Conservation (phyloP, 1,140 invertebrate genomes). For the Pseudomyrmex pallidus region DNA sequence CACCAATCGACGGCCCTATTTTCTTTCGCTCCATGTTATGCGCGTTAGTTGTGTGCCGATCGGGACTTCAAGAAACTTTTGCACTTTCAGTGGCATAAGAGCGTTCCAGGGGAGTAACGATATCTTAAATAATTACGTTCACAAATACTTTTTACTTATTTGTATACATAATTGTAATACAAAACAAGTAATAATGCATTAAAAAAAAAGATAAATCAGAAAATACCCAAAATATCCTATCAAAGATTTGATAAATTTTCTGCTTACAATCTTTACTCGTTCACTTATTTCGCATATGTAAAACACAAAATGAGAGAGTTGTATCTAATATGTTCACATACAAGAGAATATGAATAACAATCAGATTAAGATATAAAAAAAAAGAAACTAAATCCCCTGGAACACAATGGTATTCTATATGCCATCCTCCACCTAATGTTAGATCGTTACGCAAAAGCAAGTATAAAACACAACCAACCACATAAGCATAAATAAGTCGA, state of each 20-base stretch:
- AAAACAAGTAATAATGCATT: background rate
- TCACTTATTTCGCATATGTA: background rate
- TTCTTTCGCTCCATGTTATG: constrained; percentile 50
- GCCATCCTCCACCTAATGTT: constrained; percentile 77
- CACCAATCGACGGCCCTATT: constrained; percentile 55
- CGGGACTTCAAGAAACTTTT: constrained; percentile 47
- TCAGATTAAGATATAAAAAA: background rate
- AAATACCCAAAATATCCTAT: too few relatives aligned
- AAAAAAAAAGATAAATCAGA: background rate
- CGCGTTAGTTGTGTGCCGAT: constrained; percentile 51
- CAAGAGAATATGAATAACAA: background rate
- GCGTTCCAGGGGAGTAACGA: constrained; percentile 55
- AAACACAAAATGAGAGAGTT: background rate
- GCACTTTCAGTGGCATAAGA: constrained; percentile 69
- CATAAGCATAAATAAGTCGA: constrained; percentile 73
- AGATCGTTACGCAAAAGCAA: constrained; percentile 76
- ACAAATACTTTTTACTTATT: background rate
- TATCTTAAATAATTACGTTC: background rate
- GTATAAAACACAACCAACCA: constrained; percentile 70
- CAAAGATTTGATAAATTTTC: constrained; percentile 5
- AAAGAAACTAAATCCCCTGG: constrained; percentile 50
- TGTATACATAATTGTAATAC: background rate
- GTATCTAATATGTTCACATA: background rate
- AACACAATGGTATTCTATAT: constrained; percentile 62
- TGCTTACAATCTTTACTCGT: background rate